These are phyloP conservation scores for Horisme vitalbata DNA, from an alignment of 2,888 invertebrate species.

Conservation along the genomic window DNA sequence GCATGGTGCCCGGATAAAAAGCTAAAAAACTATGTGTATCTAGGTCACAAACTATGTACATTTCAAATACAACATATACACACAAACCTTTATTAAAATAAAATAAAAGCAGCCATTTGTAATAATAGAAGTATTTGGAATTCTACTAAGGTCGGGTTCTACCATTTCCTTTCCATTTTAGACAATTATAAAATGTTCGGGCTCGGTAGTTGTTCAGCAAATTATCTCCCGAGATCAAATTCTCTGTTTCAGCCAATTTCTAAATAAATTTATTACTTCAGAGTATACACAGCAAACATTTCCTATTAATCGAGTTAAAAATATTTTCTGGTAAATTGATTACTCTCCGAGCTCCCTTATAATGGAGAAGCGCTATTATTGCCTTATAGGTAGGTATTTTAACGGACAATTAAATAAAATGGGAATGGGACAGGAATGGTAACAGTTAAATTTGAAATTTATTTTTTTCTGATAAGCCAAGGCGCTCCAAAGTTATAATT, in stretches of 20 bases:
- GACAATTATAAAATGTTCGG: constrained; percentile 1
- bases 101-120: no score
- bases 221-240: constrained; percentile 15
- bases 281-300: constrained; percentile 22
- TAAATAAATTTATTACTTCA: constrained; percentile 22
- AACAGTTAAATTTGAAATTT: constrained; percentile 22
- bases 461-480: constrained; percentile 42
- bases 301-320: constrained; percentile 33
- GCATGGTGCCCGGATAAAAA: no score
- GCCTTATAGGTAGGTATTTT: constrained; percentile 1
- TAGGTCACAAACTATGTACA: no score
- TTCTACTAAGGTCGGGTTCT: not conserved
- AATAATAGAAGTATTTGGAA: no score
- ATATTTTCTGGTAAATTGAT: constrained; percentile 34
- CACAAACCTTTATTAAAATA: no score
- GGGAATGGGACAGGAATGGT: constrained; percentile 19
- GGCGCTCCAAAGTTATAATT: constrained; percentile 63
- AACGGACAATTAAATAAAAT: constrained; percentile 26
- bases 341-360: constrained; percentile 22
- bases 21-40: no score
- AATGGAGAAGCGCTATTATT: constrained; percentile 10
- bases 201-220: constrained; percentile 1
- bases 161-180: constrained; percentile 3
- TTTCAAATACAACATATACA: no score
- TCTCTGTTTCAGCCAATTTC: constrained; percentile 17